Evolutionary conservation across 2,797 vertebrate species (phyloP).

Genomic region (Mico argentatus): DNA sequence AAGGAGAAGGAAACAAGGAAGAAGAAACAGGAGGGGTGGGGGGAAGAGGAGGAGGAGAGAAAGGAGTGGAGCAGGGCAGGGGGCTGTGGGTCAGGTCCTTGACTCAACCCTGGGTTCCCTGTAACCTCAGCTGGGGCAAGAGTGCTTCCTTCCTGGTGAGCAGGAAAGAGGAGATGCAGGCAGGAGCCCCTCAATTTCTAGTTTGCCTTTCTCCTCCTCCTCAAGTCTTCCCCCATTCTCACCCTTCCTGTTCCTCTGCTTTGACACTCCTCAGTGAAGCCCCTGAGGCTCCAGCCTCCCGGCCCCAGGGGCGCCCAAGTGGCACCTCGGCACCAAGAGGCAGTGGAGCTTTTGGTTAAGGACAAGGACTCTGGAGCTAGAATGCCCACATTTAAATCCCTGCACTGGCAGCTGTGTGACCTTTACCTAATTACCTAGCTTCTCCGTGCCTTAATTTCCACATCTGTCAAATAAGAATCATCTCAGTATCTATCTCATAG

Average conservation of each 20-base stretch:
- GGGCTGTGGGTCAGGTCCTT: neutral
- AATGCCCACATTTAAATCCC: neutral
- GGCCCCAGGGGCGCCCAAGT: too few species aligned
- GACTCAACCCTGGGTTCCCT: neutral
- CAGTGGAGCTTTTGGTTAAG: neutral
- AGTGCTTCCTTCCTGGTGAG: neutral
- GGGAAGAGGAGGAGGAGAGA: too few species aligned
- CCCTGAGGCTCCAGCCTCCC: neutral
- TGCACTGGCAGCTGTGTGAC: neutral
- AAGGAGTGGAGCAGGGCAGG: neutral
- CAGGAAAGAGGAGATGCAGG: neutral
- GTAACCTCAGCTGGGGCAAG: neutral
- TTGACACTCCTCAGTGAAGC: neutral
- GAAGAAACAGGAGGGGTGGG: neutral
- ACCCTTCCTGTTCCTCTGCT: neutral
- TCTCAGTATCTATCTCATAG: neutral
- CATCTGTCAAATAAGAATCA: neutral
- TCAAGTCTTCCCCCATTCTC: neutral
- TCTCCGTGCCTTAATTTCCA: neutral
- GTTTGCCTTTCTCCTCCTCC: neutral
- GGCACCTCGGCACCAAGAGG: neutral
- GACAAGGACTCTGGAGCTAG: neutral
- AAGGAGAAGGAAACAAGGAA: rapidly evolving
- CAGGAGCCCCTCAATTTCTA: rapidly evolving
- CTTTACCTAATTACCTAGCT: neutral